phyloP scores from a whole-genome alignment of 64 coral and sea anemone genomes.

The Montipora efflorescens region DNA sequence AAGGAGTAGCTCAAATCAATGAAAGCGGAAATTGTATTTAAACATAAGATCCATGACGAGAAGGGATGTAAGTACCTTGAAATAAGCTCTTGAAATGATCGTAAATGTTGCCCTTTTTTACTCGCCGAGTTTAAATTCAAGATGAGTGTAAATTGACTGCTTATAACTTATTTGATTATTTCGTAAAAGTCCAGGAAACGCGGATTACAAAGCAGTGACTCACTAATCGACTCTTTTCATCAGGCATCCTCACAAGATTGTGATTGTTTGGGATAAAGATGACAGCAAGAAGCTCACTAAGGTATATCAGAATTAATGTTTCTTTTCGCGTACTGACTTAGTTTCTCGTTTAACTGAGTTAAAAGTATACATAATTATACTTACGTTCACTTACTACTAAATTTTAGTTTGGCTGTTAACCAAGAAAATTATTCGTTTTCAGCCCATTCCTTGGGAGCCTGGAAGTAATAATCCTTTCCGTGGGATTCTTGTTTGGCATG shows the following conservation, averaged over 20 bases:
- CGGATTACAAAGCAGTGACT: background rate
- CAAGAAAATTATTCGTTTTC: background rate
- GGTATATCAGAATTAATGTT: background rate
- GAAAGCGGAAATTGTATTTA: no score
- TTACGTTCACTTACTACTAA: background rate
- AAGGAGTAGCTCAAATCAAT: background rate
- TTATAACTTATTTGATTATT: background rate
- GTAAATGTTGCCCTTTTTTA: no score
- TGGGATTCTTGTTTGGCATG: background rate
- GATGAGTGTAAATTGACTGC: background rate
- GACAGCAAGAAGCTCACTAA: background rate
- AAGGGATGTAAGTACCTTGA: background rate
- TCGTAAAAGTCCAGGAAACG: background rate
- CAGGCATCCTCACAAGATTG: background rate
- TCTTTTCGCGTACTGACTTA: background rate
- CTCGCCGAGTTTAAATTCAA: no score
- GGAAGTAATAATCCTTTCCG: background rate
- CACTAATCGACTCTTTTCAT: background rate
- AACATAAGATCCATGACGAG: background rate
- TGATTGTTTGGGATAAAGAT: slow-evolving; percentile 2
- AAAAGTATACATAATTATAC: no score
- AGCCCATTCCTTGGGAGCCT: background rate
- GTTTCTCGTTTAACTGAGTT: background rate
- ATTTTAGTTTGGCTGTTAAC: background rate
- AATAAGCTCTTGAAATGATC: background rate